These are phyloP conservation scores for Hirudinaria manillensis DNA, from an alignment of 2,888 invertebrate species.

Conservation along the genomic window DNA sequence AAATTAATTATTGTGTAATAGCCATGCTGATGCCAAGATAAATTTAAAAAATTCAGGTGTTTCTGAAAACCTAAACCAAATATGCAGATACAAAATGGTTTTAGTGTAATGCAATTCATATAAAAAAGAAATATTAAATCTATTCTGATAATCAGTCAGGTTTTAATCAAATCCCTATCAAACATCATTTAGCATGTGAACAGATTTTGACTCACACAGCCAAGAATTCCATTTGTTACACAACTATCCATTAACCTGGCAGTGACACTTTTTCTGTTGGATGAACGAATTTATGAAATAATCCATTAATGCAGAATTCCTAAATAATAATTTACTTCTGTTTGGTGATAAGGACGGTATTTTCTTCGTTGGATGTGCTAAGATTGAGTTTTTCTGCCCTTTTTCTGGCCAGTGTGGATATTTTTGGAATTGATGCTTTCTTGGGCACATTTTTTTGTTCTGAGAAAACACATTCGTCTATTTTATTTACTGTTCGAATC, in stretches of 20 bases:
- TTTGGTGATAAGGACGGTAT: background rate
- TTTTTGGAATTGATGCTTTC: slow-evolving; percentile 7
- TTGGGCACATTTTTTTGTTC: background rate
- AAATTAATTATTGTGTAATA: too few relatives aligned
- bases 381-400: background rate
- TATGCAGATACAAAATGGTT: too few relatives aligned
- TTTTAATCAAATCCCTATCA: too few relatives aligned
- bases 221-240: slow-evolving; percentile 6
- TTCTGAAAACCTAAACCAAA: too few relatives aligned
- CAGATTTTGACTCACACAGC: slow-evolving; percentile 6
- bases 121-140: too few relatives aligned
- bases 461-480: background rate
- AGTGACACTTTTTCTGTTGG: slow-evolving; percentile 3
- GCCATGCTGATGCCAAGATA: too few relatives aligned
- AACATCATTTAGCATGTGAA: background rate
- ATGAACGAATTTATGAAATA: background rate
- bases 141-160: too few relatives aligned
- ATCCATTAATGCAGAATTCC: background rate
- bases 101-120: too few relatives aligned
- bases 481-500: slow-evolving; percentile 16
- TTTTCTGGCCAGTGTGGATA: slow-evolving; percentile 3
- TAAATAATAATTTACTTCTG: background rate
- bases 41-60: too few relatives aligned
- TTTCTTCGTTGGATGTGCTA: slow-evolving; percentile 1
- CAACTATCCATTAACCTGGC: background rate